A percentile compares a stretch with the other conserved stretches of the same genome.
These are phyloP conservation scores for Acronicta aceris DNA, from an alignment of 2,888 invertebrate genomes.

Conservation along the genomic window DNA sequence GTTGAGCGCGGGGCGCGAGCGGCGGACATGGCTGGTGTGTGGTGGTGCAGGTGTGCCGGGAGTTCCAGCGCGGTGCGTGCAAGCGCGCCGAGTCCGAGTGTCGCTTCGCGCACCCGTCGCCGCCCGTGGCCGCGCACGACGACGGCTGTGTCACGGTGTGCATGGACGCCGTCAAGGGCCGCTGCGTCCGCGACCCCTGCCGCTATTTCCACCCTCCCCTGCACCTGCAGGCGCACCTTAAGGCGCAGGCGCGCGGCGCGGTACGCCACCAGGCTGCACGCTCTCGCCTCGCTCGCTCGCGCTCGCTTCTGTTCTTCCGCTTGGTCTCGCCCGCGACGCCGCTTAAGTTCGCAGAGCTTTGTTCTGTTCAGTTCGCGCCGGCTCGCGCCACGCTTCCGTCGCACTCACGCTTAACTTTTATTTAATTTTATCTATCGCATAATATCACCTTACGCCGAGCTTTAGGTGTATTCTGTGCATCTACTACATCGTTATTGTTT, in stretches of 20 bases:
- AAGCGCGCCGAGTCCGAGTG: slow-evolving; percentile 99
- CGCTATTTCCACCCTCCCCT: slow-evolving; percentile 99
- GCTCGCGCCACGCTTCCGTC: slow-evolving; percentile 88
- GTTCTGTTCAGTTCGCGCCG: slow-evolving; percentile 85
- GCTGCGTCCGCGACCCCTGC: slow-evolving; percentile 99
- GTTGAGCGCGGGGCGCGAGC: slow-evolving; percentile 65
- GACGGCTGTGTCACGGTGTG: slow-evolving; percentile 99
- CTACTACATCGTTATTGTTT: slow-evolving; percentile 89
- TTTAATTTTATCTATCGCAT: slow-evolving; percentile 87
- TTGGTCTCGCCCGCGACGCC: slow-evolving; percentile 87
- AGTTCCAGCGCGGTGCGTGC: slow-evolving; percentile 99
- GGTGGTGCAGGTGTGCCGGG: slow-evolving; percentile 97
- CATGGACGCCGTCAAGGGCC: slow-evolving; percentile 99
- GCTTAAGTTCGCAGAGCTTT: slow-evolving; percentile 87
- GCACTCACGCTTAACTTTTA: slow-evolving; percentile 88
- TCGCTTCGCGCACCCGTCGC: slow-evolving; percentile 99
- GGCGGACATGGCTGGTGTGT: slow-evolving; percentile 83
- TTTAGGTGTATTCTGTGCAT: slow-evolving; percentile 90
- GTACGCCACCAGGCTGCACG: slow-evolving; percentile 93
- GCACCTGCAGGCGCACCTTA: slow-evolving; percentile 99
- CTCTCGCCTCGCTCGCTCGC: slow-evolving; percentile 84
- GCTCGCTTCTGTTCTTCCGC: slow-evolving; percentile 87
- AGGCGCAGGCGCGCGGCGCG: slow-evolving; percentile 98
- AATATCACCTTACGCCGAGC: slow-evolving; percentile 88
- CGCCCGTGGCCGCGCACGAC: slow-evolving; percentile 98